Evolutionary conservation across 2,797 vertebrate species (phyloP), one percentile per base, ranked within the genome.

Genomic region (Premnoplex brunnescens): DNA sequence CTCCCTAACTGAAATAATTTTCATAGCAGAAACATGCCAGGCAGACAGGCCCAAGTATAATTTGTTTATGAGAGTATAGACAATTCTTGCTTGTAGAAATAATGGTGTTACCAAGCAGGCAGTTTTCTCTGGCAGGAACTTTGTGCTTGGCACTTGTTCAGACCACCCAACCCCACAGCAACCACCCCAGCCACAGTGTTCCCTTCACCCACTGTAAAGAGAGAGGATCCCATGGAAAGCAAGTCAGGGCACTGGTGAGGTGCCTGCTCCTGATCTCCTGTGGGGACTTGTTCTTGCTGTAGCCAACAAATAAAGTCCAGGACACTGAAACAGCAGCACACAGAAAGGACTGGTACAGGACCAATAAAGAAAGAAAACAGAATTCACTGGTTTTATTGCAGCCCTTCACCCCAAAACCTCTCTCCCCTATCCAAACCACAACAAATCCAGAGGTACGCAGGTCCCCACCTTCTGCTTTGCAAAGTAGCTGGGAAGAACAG

Each of bases 21-120:
- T 86, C 89, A 73, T 2, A 34, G 91, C 18, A 91, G 77, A 69
- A 90, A 44, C 0, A 3, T 27, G 76, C 26, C 15, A 89, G 39
- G 69, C 51, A 89, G 55, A 71, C 73, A 56, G 85, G n/a, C 66
- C 48, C 36, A n/a, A 90, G 54, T 14, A 4, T 18, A 46, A 95
- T 68, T 76, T 95, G 76, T 95, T 95, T 91, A 93, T 73, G 59
- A 67, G 44, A 90, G 39, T 0, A 9, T 0, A 88, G 77, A 84
- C 77, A 82, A 91, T 34, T 90, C 85, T 64, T 78, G 58, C 54
- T 90, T 85, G 88, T 77, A 94, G 67, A 84, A 93, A 69, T 58
- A 76, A 76, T 14, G 73, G 78, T 74, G 89, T 89, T 88, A 76
- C 36, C 78, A 87, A 69, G 87, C 52, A 92, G 63, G 84, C 81